phyloP scores from a whole-genome alignment of 2,888 invertebrate genomes.

The Apeira syringaria region DNA sequence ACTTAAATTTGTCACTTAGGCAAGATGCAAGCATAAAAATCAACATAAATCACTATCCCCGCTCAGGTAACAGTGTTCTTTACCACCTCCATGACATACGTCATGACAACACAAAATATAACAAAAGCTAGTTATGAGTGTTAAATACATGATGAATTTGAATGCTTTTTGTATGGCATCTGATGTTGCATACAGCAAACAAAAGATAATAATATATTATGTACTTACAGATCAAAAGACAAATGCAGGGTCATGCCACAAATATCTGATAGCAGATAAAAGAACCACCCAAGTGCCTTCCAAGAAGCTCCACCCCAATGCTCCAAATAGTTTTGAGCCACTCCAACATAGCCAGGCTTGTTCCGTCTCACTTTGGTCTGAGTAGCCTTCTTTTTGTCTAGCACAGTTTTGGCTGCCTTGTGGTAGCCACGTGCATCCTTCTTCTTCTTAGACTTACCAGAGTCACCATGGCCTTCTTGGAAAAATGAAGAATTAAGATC shows the following conservation, averaged over 20 bases:
- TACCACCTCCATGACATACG: no score
- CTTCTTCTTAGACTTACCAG: constrained; percentile 68
- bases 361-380: constrained; percentile 65
- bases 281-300: constrained; percentile 89
- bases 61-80: no score
- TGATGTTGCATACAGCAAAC: no score
- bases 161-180: no score
- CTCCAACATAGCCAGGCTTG: constrained; percentile 70
- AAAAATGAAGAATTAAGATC: constrained; percentile 61
- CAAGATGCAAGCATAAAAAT: no score
- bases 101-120: no score
- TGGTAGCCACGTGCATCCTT: constrained; percentile 71
- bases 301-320: constrained; percentile 84
- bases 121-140: no score
- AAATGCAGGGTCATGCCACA: constrained; percentile 90
- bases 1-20: no score
- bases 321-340: constrained; percentile 72
- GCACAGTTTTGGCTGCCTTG: constrained; percentile 59
- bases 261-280: constrained; percentile 91
- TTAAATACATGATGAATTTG: no score
- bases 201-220: no score
- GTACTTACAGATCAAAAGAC: constrained; percentile 88
- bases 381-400: constrained; percentile 74
- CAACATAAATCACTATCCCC: no score
- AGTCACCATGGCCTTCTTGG: constrained; percentile 62